Evolutionary conservation across 2,797 vertebrate genomes (phyloP), one percentile per base, ranked within the genome.

Genomic region (Mus minutoides): DNA sequence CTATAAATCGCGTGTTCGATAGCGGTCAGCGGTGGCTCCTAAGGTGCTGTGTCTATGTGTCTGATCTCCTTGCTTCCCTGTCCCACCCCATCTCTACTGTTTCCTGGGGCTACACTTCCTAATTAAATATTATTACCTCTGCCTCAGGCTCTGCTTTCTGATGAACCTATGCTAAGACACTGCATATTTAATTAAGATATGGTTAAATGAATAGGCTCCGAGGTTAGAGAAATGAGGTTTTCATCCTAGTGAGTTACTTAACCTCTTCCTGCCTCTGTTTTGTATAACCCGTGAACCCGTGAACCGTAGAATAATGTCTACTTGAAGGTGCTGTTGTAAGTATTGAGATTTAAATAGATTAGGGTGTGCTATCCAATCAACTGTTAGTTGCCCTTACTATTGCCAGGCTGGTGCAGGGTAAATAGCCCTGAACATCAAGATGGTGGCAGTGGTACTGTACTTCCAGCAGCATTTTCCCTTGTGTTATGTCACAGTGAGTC

Each of bases 161-260:
- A 54, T n/a, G 43, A 87, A 79, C 77, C 29, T 80, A 84, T 37
- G 64, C 40, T 60, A 79, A 94, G 77, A 52, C 10, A n/a, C 24
- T 80, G 46, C 71, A 77, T 71, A 60, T 77, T 88, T 92, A 93
- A 96, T 43, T 49, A 73, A 54, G 64, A 71, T 54, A 46, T 1
- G 40, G 46, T 88, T 88, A 77, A 87, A 49, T 19, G 21, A 90
- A 12, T 60, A 80, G 80, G 37, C 52, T 64, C 64, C 34, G 34
- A 83, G 79, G 49, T 94, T 64, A 54, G 71, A 92, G 80, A 85
- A 95, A 90, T 22, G 73, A 94, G 40, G 34, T 52, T 90, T 91
- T 24, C 56, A 29, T 94, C 58, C 49, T 91, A 85, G 11, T 56
- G 29, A 88, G 73, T 77, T 91, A 34, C n/a, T 88, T 92, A 46